phyloP scores from a whole-genome alignment of 2,888 invertebrate genomes.

The Coelopa pilipes region DNA sequence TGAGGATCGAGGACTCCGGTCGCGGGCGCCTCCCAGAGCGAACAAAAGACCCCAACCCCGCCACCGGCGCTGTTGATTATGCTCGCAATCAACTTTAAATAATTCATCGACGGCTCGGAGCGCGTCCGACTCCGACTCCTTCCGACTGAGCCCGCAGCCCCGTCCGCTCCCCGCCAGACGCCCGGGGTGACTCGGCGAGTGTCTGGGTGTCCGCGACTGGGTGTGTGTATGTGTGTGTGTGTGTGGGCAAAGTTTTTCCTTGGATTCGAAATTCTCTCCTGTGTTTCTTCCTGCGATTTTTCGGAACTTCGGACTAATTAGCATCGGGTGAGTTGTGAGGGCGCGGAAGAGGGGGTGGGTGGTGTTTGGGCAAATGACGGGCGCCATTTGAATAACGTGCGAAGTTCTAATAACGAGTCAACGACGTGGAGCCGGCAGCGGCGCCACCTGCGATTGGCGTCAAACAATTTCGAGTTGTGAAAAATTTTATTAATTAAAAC shows the following conservation, averaged over 20 bases:
- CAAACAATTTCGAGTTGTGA: conserved; percentile 46
- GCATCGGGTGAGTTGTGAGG: conserved; percentile 6
- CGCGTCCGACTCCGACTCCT: not conserved
- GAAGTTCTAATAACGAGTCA: conserved; percentile 45
- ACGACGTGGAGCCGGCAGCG: conserved; percentile 27
- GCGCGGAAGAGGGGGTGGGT: no score
- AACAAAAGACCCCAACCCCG: no score
- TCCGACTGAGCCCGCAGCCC: not conserved
- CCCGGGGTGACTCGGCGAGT: not conserved
- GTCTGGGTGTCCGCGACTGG: not conserved
- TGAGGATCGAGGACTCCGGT: no score
- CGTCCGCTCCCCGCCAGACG: no score
- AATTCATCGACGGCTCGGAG: conserved; percentile 1
- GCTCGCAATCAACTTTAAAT: conserved; percentile 13
- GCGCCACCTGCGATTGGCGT: conserved; percentile 50
- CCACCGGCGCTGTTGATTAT: not conserved
- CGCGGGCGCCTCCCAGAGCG: no score
- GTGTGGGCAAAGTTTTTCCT: conserved; percentile 32
- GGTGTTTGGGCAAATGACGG: conserved; percentile 46
- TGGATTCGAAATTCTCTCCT: not conserved
- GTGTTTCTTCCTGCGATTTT: not conserved
- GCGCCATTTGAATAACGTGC: conserved; percentile 50
- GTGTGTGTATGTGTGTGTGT: not conserved
- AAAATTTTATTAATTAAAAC: conserved; percentile 46
- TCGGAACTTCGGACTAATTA: conserved; percentile 22